A percentile compares a stretch with the other conserved stretches of the same genome.
phyloP scores from a whole-genome alignment of 1,140 invertebrate genomes.

The Drosophila mayri region DNA sequence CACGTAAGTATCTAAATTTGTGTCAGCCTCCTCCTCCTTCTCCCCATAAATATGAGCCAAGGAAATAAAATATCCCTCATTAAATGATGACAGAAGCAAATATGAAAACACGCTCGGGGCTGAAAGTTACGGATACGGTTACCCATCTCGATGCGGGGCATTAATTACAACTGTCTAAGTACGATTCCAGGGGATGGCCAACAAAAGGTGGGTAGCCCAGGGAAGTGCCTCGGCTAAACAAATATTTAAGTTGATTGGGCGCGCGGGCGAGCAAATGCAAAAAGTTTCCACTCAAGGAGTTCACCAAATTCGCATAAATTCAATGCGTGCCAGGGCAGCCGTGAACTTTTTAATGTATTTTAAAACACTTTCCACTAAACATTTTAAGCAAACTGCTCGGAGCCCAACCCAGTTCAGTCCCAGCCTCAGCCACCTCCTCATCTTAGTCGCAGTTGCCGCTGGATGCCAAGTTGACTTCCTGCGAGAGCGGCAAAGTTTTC shows the following conservation, averaged over 20 bases:
- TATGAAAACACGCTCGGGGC: constrained; percentile 41
- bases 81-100: constrained; percentile 73
- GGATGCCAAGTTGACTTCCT: constrained; percentile 77
- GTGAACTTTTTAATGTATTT: constrained; percentile 83
- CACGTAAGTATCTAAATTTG: constrained; percentile 41
- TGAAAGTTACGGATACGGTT: constrained; percentile 25
- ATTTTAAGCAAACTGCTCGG: constrained; percentile 78
- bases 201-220: constrained; percentile 5
- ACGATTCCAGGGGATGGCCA: constrained; percentile 14
- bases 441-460: constrained; percentile 3
- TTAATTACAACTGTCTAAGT: constrained; percentile 60
- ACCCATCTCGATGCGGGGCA: constrained; percentile 35
- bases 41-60: constrained; percentile 37
- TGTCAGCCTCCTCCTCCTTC: neutral
- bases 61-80: constrained; percentile 62
- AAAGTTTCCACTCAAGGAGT: constrained; percentile 78
- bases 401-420: neutral
- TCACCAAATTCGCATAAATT: constrained; percentile 83
- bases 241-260: constrained; percentile 80
- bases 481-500: constrained; percentile 72
- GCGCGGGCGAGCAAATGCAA: constrained; percentile 71
- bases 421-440: neutral
- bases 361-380: constrained; percentile 83
- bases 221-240: constrained; percentile 62
- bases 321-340: constrained; percentile 78